Percentiles rank a stretch among this genome's conserved stretches.
Conservation (phyloP, 2,797 vertebrate genomes). For the Anas flavirostris region DNA sequence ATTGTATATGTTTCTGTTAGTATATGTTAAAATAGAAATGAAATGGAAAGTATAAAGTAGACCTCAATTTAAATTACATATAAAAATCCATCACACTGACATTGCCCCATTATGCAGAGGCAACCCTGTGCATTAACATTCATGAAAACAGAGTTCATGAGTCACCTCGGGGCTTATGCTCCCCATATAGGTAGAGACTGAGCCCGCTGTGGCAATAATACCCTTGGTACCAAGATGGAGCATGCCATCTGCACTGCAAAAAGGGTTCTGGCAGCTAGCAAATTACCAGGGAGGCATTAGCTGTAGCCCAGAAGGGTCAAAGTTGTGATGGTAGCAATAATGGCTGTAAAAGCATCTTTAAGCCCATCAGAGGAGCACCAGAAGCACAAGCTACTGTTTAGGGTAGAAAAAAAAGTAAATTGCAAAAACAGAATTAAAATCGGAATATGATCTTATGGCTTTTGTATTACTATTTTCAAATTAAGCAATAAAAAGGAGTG, state of each 20-base stretch:
- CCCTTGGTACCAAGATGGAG: conserved; percentile 10
- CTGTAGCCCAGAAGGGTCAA: conserved; percentile 1
- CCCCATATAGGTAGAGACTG: not conserved
- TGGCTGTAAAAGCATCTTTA: not conserved
- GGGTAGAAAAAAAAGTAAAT: not conserved
- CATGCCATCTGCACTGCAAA: not conserved
- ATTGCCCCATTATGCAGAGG: not conserved
- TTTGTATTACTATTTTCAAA: conserved; percentile 63
- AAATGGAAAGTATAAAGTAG: conserved; percentile 1
- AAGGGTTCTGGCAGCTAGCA: not conserved
- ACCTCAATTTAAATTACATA: not conserved
- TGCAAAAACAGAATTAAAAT: conserved; percentile 50
- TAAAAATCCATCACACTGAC: not conserved
- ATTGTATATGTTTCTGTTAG: conserved; percentile 39
- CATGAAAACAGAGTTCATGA: conserved; percentile 8
- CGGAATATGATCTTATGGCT: conserved; percentile 16
- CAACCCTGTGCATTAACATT: not conserved
- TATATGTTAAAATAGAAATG: conserved; percentile 47
- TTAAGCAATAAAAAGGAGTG: conserved; percentile 57
- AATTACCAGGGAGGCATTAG: conserved; percentile 33
- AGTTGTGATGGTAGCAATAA: not conserved
- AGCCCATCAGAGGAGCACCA: not conserved
- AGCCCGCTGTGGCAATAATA: not conserved
- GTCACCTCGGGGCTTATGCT: not conserved
- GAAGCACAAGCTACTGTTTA: not conserved